Percentiles rank a stretch among this genome's conserved stretches.
phyloP scores from a whole-genome alignment of 2,888 invertebrate species.

The Trileptium ribeirensis region DNA sequence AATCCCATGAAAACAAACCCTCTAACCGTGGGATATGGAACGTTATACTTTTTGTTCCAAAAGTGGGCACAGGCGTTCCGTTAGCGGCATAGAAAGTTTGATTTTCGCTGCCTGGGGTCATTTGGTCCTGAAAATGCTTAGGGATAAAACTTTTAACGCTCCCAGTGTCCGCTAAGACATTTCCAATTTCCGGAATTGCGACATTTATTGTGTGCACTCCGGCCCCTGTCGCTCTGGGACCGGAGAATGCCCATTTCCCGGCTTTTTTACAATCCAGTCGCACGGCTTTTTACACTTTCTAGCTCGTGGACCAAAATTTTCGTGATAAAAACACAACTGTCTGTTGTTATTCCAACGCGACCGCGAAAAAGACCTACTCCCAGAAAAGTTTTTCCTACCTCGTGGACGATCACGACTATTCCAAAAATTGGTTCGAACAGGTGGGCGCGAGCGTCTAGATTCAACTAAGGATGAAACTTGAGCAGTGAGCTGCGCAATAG shows the following conservation, averaged over 20 bases:
- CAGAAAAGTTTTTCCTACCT: neutral
- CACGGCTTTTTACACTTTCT: neutral
- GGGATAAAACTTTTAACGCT: neutral
- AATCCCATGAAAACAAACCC: neutral
- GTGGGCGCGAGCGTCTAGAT: neutral
- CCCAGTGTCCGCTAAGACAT: neutral
- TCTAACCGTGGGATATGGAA: neutral
- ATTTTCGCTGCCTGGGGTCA: neutral
- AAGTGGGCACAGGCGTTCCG: neutral
- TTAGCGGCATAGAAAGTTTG: neutral
- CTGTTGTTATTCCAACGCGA: neutral
- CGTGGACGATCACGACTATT: neutral
- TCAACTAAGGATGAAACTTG: neutral
- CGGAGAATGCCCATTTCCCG: constrained; percentile 1
- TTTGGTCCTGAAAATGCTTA: neutral
- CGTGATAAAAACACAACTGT: neutral
- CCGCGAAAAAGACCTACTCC: neutral
- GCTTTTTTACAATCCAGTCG: neutral
- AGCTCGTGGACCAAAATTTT: neutral
- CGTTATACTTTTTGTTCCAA: neutral
- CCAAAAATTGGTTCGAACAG: neutral
- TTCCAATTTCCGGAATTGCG: neutral
- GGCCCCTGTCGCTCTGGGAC: neutral
- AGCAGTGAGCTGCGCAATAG: neutral
- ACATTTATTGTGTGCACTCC: neutral